Conservation (phyloP, 2,888 invertebrate species). For the Ophion costatus region DNA sequence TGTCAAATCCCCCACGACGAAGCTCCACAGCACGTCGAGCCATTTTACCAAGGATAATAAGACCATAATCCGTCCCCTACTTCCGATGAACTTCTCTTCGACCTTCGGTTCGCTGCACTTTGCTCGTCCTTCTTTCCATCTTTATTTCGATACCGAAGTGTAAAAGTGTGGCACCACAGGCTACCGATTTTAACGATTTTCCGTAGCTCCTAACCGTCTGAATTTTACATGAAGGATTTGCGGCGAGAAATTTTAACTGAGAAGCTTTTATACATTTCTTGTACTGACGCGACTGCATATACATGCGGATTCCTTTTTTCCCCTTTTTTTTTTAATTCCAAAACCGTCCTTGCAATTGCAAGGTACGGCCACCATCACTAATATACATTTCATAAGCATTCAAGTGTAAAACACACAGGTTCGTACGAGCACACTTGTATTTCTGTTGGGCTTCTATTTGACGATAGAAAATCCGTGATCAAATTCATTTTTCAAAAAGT, state of each 20-base stretch:
- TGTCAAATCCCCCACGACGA: constrained; percentile 1
- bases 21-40: neutral
- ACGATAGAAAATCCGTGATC: constrained; percentile 11
- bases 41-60: constrained; percentile 16
- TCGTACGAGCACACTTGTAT: neutral
- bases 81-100: constrained; percentile 13
- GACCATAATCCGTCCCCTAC: constrained; percentile 18
- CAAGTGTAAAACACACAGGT: neutral
- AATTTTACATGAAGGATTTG: neutral
- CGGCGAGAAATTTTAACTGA: neutral
- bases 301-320: neutral
- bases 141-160: neutral
- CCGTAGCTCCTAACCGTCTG: neutral
- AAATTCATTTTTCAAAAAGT: constrained; percentile 20
- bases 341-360: neutral
- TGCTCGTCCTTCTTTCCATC: neutral
- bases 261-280: neutral
- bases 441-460: neutral
- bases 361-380: neutral
- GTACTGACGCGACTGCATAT: neutral
- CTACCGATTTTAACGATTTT: neutral
- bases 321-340: neutral
- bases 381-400: neutral
- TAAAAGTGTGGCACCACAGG: neutral
- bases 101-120: neutral